Evolutionary conservation across 2,888 invertebrate species (phyloP), one percentile per base, ranked within the genome.

Genomic region (Ophion obscuratus): DNA sequence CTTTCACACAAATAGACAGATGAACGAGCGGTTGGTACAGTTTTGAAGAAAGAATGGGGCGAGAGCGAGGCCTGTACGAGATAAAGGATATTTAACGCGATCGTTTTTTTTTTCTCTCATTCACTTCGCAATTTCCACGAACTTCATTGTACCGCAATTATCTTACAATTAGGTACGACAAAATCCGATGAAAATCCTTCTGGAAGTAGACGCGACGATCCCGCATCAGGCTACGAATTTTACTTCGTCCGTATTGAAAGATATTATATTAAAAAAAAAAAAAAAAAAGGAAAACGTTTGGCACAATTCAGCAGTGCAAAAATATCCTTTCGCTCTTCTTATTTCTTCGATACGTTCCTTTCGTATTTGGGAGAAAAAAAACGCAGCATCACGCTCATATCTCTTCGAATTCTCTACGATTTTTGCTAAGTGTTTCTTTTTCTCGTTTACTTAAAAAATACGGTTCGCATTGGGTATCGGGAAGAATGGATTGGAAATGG

Each of bases 291-390:
- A 83, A 89, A 91, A 90, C 90, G 90, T 92, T 92, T 92, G 92
- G 92, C 92, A 92, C 92, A 87, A 88, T 82, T 89, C 84, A 87
- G 86, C 86, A 88, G 91, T 92, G 91, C 88, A 92, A 92, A 92
- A 91, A 92, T 92, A 92, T 91, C 80, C 68, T 83, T 84, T 73
- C 71, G 83, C 53, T 86, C 71, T 71, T 82, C 47, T 66, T 17
- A 20, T 70, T 62, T 62, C 64, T 75, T 64, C 14, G 14, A 20
- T 20, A 75, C 70, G 66, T 31, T 47, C 31, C 27, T 20, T 81
- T 78, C 53, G 31, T 47, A 75, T 64, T 75, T 44, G 40, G 40
- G 17, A 27, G 44, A 76, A 44, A 68, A 31, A 24, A 61, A 40
- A 74, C n/a, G 20, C 47, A 5, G 14, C 24, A 59, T 40, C 61